Conservation (phyloP, 2,797 vertebrate genomes). For the Poliocrania exsul region DNA sequence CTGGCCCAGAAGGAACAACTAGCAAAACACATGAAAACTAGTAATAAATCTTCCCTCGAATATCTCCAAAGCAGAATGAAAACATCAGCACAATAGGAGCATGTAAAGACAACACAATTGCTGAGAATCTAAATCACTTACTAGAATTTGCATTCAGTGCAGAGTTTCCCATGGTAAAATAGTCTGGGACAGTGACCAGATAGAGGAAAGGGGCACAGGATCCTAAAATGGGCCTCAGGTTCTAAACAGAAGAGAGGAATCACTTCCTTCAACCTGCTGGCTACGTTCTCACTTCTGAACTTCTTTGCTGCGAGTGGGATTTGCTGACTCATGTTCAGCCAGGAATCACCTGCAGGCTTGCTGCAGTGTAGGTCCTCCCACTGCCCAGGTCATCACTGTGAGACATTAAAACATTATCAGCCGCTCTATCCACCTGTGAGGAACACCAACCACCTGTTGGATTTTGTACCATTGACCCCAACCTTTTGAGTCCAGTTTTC, state of each 20-base stretch:
- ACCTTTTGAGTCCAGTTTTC: neutral
- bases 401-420: neutral
- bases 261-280: neutral
- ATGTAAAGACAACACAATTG: neutral
- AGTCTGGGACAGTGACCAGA: neutral
- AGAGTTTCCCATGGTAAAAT: neutral
- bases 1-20: neutral
- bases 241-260: neutral
- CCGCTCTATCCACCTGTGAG: fast-evolving
- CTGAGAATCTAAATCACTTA: neutral
- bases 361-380: neutral
- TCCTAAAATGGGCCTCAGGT: neutral
- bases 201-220: neutral
- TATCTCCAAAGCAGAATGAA: neutral
- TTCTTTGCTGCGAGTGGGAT: neutral
- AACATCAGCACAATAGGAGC: neutral
- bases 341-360: neutral
- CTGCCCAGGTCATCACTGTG: neutral
- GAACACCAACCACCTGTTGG: neutral
- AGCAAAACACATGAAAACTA: neutral
- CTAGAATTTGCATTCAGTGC: neutral
- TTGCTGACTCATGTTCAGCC: neutral
- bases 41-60: neutral
- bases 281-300: neutral
- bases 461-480: neutral